These are phyloP conservation scores for Volucella bombylans DNA, from an alignment of 2,888 invertebrate species.

Conservation along the genomic window DNA sequence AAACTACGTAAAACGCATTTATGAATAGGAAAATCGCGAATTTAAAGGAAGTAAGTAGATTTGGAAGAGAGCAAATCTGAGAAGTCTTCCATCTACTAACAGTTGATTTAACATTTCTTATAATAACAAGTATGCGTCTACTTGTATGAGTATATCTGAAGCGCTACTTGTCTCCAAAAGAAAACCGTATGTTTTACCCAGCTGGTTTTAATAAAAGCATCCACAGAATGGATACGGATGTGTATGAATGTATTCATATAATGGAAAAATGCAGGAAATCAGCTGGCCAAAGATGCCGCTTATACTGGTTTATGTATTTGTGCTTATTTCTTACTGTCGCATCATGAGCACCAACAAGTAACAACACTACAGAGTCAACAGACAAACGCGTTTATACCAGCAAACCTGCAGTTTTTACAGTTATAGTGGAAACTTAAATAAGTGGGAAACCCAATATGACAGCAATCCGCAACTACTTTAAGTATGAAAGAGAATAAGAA, in stretches of 20 bases:
- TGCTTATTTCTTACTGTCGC: slow-evolving; percentile 43
- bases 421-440: slow-evolving; percentile 60
- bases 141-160: slow-evolving; percentile 39
- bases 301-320: slow-evolving; percentile 45
- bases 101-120: no score
- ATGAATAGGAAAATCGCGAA: no score
- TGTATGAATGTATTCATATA: no score
- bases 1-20: no score
- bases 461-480: slow-evolving; percentile 33
- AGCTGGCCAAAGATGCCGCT: slow-evolving; percentile 57
- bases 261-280: slow-evolving; percentile 53
- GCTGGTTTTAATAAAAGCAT: slow-evolving; percentile 44
- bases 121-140: not conserved
- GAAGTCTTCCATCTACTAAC: no score
- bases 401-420: slow-evolving; percentile 69
- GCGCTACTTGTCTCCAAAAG: slow-evolving; percentile 30
- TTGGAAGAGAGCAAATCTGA: no score
- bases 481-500: slow-evolving; percentile 21
- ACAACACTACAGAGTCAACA: slow-evolving; percentile 34
- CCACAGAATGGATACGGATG: slow-evolving; percentile 17
- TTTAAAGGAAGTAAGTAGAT: no score
- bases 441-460: slow-evolving; percentile 50
- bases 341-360: slow-evolving; percentile 52
- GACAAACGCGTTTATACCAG: slow-evolving; percentile 61
- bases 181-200: slow-evolving; percentile 26